Conservation (phyloP, 35 echinoderm and acorn worm species). For the Diadema setosum region DNA sequence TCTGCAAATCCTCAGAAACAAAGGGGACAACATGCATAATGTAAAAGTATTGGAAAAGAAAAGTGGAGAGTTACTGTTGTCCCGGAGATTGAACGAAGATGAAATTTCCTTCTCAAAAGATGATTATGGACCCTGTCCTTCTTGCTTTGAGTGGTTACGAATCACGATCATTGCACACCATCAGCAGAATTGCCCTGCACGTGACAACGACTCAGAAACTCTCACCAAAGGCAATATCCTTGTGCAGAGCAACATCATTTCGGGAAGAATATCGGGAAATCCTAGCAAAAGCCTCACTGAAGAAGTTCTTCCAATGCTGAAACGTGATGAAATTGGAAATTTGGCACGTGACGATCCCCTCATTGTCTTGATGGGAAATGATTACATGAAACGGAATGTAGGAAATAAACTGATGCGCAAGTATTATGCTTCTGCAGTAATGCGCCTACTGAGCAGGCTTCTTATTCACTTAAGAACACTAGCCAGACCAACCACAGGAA, state of each 20-base stretch:
- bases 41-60: constrained; percentile 13
- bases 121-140: constrained; percentile 11
- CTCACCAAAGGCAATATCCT: neutral
- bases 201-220: neutral
- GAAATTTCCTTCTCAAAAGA: neutral
- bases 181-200: neutral
- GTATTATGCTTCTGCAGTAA: constrained; percentile 35
- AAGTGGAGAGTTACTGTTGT: constrained; percentile 6
- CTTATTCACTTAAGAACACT: neutral
- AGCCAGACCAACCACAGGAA: neutral
- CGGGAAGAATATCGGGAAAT: neutral
- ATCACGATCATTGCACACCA: neutral
- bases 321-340: neutral
- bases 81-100: neutral
- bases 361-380: constrained; percentile 26
- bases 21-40: constrained; percentile 42
- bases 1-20: constrained; percentile 19
- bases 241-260: neutral
- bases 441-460: constrained; percentile 18
- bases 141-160: constrained; percentile 35
- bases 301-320: constrained; percentile 45
- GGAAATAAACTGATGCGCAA: constrained; percentile 41
- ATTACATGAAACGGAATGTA: neutral
- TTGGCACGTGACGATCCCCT: neutral
- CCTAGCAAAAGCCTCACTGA: neutral